phyloP scores from a whole-genome alignment of 2,888 invertebrate genomes.

The Aporophyla nigra region DNA sequence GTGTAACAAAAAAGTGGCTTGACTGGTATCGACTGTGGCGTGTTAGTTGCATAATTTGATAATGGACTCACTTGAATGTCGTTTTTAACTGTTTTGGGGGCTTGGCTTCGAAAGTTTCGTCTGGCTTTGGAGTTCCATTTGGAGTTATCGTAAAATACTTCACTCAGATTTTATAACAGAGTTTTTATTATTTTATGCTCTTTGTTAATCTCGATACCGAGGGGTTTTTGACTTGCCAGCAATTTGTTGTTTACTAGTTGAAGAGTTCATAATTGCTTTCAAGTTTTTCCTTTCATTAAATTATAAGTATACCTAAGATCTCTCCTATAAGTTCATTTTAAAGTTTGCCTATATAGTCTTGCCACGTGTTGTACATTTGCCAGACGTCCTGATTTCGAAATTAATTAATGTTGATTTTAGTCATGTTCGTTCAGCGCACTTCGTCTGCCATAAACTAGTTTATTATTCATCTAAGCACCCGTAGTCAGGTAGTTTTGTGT shows the following conservation, averaged over 20 bases:
- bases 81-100: constrained; percentile 29
- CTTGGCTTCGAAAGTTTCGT: constrained; percentile 31
- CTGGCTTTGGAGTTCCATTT: background rate
- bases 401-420: constrained; percentile 36
- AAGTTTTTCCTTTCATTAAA: constrained; percentile 1
- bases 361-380: constrained; percentile 18
- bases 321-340: background rate
- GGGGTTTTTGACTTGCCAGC: background rate
- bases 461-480: constrained; percentile 26
- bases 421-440: constrained; percentile 15
- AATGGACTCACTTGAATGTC: constrained; percentile 17
- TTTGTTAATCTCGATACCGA: background rate
- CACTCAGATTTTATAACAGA: background rate
- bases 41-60: constrained; percentile 58
- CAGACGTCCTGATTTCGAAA: constrained; percentile 19
- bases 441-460: constrained; percentile 10
- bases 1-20: constrained; percentile 25
- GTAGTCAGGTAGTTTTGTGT: background rate
- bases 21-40: constrained; percentile 36
- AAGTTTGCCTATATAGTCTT: constrained; percentile 3
- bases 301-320: background rate
- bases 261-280: background rate
- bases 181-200: background rate
- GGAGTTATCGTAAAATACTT: constrained; percentile 1
- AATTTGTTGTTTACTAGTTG: background rate